Percentiles rank a stretch among this genome's conserved stretches.
Evolutionary conservation across 2,888 invertebrate species (phyloP).

Genomic region (Fragum sueziense): DNA sequence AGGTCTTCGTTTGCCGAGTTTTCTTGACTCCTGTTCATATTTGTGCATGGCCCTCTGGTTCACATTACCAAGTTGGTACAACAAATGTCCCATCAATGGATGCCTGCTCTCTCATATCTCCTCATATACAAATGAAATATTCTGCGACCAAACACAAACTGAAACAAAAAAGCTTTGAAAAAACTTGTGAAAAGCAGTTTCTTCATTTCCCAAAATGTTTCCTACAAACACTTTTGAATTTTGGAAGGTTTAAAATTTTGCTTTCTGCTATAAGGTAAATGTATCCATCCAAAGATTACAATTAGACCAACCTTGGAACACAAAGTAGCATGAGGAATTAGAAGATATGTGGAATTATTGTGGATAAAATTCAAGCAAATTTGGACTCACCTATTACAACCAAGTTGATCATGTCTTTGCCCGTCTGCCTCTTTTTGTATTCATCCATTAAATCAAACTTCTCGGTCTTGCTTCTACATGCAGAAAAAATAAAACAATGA

Average conservation of each 20-base stretch:
- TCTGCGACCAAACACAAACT: no score
- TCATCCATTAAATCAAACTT: constrained; percentile 75
- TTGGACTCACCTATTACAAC: constrained; percentile 82
- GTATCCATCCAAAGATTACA: not conserved
- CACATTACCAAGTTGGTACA: constrained; percentile 85
- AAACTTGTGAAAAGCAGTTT: no score
- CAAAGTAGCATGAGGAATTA: no score
- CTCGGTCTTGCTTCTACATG: constrained; percentile 73
- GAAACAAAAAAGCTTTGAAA: no score
- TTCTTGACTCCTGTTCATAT: constrained; percentile 95
- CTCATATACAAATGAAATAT: no score
- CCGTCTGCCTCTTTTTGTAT: constrained; percentile 87
- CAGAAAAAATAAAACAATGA: constrained; percentile 8
- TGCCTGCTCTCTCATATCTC: no score
- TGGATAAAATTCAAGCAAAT: not conserved
- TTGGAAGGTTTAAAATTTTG: not conserved
- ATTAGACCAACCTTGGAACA: no score
- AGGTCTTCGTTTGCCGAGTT: constrained; percentile 98
- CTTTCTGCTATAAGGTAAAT: not conserved
- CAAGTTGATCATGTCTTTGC: constrained; percentile 94
- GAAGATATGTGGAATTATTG: no score
- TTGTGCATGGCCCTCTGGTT: constrained; percentile 95
- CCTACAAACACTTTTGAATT: not conserved
- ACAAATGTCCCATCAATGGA: constrained; percentile 97
- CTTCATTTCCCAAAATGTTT: no score